A percentile compares a stretch with the other conserved stretches of the same genome.
phyloP scores from a whole-genome alignment of 2,113 vertebrate species.

The Anser brachyrhynchus region DNA sequence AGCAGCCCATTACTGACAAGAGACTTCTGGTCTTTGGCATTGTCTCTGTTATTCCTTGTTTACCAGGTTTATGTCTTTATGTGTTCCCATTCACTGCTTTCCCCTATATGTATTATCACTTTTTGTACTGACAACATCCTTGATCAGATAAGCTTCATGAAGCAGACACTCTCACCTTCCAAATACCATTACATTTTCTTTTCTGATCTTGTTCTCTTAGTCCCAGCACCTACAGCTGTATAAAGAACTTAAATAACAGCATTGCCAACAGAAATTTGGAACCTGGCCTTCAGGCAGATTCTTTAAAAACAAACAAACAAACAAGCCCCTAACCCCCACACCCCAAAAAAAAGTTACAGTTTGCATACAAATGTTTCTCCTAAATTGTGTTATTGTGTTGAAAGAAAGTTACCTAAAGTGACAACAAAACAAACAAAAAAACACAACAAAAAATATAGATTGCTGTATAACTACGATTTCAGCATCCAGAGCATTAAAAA shows the following conservation, averaged over 20 bases:
- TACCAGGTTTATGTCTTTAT: neutral
- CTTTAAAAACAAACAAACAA: neutral
- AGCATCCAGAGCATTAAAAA: neutral
- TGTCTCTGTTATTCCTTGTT: neutral
- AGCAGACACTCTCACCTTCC: neutral
- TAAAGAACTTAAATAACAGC: neutral
- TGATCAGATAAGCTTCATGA: too few relatives aligned
- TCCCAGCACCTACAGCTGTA: neutral
- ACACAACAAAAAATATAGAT: neutral
- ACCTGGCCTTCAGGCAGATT: neutral
- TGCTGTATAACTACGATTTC: neutral
- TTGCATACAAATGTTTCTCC: neutral
- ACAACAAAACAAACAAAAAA: neutral
- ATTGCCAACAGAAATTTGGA: neutral
- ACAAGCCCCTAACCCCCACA: too few relatives aligned
- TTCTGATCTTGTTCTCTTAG: neutral
- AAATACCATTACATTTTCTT: neutral
- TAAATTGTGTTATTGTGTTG: neutral
- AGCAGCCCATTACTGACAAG: neutral
- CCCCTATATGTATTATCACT: neutral
- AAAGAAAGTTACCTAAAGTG: neutral
- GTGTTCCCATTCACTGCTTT: neutral
- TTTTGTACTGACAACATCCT: neutral
- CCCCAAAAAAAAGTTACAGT: too few relatives aligned
- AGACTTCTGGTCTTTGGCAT: neutral